Conservation (phyloP, 2,113 vertebrate genomes). For the Dicerorhinus sumatrensis region DNA sequence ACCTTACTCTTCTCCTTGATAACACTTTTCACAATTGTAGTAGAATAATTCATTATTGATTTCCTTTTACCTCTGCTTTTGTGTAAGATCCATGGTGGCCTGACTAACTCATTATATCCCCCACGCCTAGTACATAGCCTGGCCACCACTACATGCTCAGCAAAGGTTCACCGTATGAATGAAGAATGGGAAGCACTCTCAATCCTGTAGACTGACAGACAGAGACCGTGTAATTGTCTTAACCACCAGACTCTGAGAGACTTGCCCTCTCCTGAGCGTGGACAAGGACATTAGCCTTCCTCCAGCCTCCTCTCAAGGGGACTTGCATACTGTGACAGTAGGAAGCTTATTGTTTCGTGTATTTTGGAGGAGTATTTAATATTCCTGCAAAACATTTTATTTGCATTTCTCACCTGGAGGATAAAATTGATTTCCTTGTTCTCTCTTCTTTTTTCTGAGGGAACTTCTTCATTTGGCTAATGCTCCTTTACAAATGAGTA, state of each 20-base stretch:
- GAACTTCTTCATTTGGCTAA: background rate
- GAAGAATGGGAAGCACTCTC: background rate
- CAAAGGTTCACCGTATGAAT: background rate
- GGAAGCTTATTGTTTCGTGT: background rate
- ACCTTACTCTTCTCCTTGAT: background rate
- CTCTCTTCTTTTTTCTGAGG: background rate
- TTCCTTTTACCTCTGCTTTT: background rate
- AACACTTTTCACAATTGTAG: background rate
- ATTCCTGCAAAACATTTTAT: background rate
- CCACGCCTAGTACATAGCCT: background rate
- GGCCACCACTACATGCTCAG: too few species aligned
- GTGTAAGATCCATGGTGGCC: background rate
- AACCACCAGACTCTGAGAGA: background rate
- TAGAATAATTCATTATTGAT: background rate
- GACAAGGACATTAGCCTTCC: background rate
- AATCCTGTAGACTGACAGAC: background rate
- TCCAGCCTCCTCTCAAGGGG: background rate
- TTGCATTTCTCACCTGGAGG: background rate
- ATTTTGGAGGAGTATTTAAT: background rate
- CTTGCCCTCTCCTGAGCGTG: background rate
- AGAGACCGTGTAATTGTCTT: background rate
- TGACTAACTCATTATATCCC: background rate
- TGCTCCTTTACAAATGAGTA: background rate
- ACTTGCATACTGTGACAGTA: rapidly evolving
- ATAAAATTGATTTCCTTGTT: background rate